A percentile compares a stretch with the other conserved stretches of the same genome.
Evolutionary conservation across 1,140 invertebrate species (phyloP).

Genomic region (Propsilocerus akamusi): DNA sequence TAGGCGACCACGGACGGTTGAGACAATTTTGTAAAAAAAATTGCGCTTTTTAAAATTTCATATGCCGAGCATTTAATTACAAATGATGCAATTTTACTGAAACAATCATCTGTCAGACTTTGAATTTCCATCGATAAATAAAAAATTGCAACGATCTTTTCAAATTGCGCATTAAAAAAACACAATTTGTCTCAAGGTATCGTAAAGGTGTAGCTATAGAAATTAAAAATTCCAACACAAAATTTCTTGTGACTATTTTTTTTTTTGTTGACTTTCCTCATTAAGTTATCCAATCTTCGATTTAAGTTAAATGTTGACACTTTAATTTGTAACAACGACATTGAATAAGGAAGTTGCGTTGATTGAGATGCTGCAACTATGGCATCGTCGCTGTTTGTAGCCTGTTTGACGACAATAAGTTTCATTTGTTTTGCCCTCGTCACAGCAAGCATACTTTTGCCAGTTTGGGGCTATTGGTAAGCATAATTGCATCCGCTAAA

Average conservation of each 20-base stretch:
- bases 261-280: too few relatives aligned
- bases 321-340: neutral
- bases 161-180: too few relatives aligned
- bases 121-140: too few relatives aligned
- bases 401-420: slow-evolving; percentile 51
- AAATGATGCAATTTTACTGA: too few relatives aligned
- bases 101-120: too few relatives aligned
- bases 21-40: too few relatives aligned
- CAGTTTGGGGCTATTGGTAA: slow-evolving; percentile 66
- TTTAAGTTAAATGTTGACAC: neutral
- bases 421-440: slow-evolving; percentile 58
- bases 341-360: neutral
- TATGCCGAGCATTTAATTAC: too few relatives aligned
- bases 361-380: slow-evolving; percentile 10
- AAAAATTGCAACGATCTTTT: too few relatives aligned
- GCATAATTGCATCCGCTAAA: too few relatives aligned
- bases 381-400: slow-evolving; percentile 40
- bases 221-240: slow-evolving; percentile 1
- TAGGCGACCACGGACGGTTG: too few relatives aligned
- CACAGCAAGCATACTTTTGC: slow-evolving; percentile 51
- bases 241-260: neutral
- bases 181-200: neutral
- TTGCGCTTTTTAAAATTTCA: too few relatives aligned
- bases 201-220: neutral
- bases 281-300: neutral